Evolutionary conservation across 2,888 invertebrate genomes (phyloP).

Genomic region (Leptothorax acervorum): DNA sequence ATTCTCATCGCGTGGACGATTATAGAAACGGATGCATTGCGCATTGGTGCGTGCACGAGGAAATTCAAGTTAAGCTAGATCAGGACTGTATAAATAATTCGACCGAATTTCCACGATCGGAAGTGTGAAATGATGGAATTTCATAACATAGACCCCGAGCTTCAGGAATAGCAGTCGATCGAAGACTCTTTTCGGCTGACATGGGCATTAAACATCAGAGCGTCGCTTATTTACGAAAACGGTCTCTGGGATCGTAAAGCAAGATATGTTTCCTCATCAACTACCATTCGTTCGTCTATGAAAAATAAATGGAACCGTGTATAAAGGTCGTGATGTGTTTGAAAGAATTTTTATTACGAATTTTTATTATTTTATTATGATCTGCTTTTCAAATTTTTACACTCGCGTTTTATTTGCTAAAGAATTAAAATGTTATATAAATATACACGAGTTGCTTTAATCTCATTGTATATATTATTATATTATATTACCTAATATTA

Average conservation of each 20-base stretch:
- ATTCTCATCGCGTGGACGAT: not conserved
- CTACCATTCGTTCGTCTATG: not conserved
- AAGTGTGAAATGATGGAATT: constrained; percentile 57
- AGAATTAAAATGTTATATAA: not conserved
- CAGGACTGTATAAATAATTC: constrained; percentile 64
- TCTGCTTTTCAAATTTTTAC: not conserved
- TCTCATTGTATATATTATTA: not conserved
- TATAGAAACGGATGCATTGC: not conserved
- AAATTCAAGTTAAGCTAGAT: constrained; percentile 63
- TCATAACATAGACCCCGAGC: constrained; percentile 54
- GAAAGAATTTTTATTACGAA: constrained; percentile 34
- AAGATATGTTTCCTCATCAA: constrained; percentile 5
- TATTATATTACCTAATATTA: not conserved
- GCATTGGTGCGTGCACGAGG: not conserved
- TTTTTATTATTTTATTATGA: constrained; percentile 12
- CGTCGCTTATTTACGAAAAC: constrained; percentile 64
- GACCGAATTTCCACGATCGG: constrained; percentile 35
- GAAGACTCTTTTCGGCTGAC: constrained; percentile 59
- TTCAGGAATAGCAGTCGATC: constrained; percentile 64
- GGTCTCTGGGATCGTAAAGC: constrained; percentile 44
- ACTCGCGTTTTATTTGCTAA: not conserved
- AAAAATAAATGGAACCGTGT: constrained; percentile 39
- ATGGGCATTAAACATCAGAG: constrained; percentile 46
- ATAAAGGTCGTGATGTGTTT: not conserved
- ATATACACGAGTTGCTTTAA: not conserved